Base-by-base conservation (phyloP, 2,797 vertebrate species). In the Parauchenoglanis punctatus region DNA sequence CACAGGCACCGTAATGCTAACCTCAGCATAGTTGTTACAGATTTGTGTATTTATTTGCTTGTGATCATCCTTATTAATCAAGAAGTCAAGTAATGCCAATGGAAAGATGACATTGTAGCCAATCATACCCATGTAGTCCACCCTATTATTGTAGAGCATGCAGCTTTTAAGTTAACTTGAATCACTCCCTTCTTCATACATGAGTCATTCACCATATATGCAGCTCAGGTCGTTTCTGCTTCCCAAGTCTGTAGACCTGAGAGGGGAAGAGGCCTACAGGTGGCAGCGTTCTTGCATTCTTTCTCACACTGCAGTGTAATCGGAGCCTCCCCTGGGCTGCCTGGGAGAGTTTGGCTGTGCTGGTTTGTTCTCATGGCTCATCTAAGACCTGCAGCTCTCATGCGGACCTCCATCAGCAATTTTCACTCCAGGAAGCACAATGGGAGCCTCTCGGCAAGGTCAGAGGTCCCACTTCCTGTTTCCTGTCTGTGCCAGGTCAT, bases 381-480 rank as follows among this genome's bases (percentile, higher is more conserved):
- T 81, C 73, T 3, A 17, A 86, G 80, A 86, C 85, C 85, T 85
- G 77, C 63, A 49, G 86, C 25, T 35, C 52, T 68, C 59, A 35
- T 25, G 18, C 67, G 31, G 83, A 25, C 63, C 89, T 87, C 87
- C 82, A 65, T 89, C 84, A 84, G 87, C 70, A 65, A 75, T 86
- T 85, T 87, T 89, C 88, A 17, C 73, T 54, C 87, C 83, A 86
- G 89, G 89, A 91, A 90, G 86, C 89, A 86, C 88, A 76, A 89
- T 86, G 80, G 91, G 91, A 92, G 87, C 85, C 89, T 84, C 84
- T 76, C 49, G 82, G 88, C 75, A 91, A 46, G 95, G 94, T 94
- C 94, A 95, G 81, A 86, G 95, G 93, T 95, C 94, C 88, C 90
- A 93, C 94, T 96, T 96, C 96, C 95, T 95, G 95, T 96, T 96